phyloP scores from a whole-genome alignment of 2,113 vertebrate species.

The Chloebia gouldiae region DNA sequence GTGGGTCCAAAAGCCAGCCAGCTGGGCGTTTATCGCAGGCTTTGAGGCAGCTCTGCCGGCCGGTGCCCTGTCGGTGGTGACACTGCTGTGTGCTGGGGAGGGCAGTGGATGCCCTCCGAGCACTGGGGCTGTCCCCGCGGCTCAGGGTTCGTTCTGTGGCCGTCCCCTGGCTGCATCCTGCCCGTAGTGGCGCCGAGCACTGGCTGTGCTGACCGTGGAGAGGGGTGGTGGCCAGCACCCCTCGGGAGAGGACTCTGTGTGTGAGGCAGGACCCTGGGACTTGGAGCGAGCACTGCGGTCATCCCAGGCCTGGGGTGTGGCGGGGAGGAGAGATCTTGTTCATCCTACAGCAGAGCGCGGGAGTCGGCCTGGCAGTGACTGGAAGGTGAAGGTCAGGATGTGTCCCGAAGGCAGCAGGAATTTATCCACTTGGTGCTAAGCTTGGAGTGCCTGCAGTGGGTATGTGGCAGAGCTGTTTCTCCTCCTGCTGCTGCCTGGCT shows the following conservation, averaged over 20 bases:
- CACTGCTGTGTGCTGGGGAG: not conserved
- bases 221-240: not conserved
- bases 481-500: not conserved
- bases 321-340: not conserved
- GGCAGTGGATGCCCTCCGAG: fast-evolving
- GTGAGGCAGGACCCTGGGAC: not conserved
- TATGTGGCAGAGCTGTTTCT: not conserved
- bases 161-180: fast-evolving
- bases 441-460: not conserved
- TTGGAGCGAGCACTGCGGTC: fast-evolving
- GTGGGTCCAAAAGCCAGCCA: fast-evolving
- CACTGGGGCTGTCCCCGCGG: fast-evolving
- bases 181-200: fast-evolving
- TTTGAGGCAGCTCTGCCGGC: not conserved
- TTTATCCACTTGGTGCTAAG: not conserved
- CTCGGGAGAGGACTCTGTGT: fast-evolving
- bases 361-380: fast-evolving
- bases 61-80: fast-evolving
- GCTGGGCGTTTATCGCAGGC: not conserved
- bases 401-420: not conserved
- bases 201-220: fast-evolving
- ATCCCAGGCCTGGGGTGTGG: fast-evolving
- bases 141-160: fast-evolving
- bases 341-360: fast-evolving
- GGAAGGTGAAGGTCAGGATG: not conserved